Conservation (phyloP, 2,113 vertebrate species). For the Nycticorax nycticorax region DNA sequence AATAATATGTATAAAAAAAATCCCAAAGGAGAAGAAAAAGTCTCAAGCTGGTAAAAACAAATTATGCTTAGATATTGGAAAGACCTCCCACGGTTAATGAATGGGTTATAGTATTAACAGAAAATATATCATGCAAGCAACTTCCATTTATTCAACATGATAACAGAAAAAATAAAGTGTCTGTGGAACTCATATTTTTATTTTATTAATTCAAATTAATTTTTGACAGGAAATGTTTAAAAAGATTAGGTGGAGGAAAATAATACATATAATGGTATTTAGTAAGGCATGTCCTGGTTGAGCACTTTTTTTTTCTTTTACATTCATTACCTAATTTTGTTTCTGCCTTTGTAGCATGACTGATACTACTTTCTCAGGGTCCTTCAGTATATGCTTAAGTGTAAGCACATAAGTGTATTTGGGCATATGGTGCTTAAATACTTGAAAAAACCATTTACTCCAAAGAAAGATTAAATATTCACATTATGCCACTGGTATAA, state of each 20-base stretch:
- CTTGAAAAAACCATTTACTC: not conserved
- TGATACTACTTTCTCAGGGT: not conserved
- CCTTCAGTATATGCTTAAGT: not conserved
- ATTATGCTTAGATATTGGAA: slow-evolving; percentile 35
- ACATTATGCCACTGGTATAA: fast-evolving
- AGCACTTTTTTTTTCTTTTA: not conserved
- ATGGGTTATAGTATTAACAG: slow-evolving; percentile 1
- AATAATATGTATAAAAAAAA: slow-evolving; percentile 57
- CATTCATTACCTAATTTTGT: not conserved
- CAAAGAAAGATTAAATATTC: not conserved
- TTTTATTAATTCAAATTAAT: not conserved
- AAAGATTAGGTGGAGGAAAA: not conserved
- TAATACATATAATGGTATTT: not conserved
- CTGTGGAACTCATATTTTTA: not conserved
- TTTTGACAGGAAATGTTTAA: not conserved
- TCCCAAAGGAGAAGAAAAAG: slow-evolving; percentile 6
- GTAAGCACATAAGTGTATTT: not conserved
- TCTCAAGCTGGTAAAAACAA: slow-evolving; percentile 53
- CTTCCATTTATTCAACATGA: not conserved
- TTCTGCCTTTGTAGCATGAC: not conserved
- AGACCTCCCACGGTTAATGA: slow-evolving; percentile 46
- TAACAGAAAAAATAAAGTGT: not conserved
- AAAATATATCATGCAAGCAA: not conserved
- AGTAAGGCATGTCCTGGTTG: not conserved
- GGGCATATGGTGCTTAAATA: not conserved